Evolutionary conservation across 1,140 invertebrate species (phyloP).

Genomic region (Helicoverpa armigera): DNA sequence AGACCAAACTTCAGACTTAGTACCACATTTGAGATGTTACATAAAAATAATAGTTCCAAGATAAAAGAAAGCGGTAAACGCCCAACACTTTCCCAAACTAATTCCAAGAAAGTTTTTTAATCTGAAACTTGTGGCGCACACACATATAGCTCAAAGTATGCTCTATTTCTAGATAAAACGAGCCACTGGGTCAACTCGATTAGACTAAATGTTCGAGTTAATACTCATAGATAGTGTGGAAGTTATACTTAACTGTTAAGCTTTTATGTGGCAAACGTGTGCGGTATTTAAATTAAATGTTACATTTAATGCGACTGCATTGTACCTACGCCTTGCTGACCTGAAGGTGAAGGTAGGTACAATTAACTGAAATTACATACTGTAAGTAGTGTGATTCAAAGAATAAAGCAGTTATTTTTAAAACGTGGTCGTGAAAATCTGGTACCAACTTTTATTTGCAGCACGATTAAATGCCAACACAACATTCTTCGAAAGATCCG

Average conservation of each 20-base stretch:
- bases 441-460: not conserved
- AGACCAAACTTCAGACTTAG: too few relatives aligned
- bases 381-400: not conserved
- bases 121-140: slow-evolving; percentile 21
- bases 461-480: slow-evolving; percentile 1
- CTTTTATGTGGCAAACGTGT: not conserved
- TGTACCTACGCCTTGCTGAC: not conserved
- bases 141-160: not conserved
- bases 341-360: not conserved
- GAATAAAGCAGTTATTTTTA: not conserved
- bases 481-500: not conserved
- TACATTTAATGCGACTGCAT: not conserved
- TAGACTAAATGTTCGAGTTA: slow-evolving; percentile 16
- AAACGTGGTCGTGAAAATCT: not conserved
- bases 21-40: not conserved
- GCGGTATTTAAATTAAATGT: not conserved
- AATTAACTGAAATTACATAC: not conserved
- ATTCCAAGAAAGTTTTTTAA: slow-evolving; percentile 46
- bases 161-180: slow-evolving; percentile 18
- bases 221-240: not conserved
- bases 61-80: slow-evolving; percentile 4
- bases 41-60: slow-evolving; percentile 5
- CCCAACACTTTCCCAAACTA: slow-evolving; percentile 7
- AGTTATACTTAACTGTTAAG: not conserved
- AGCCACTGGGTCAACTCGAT: slow-evolving; percentile 7